Percentiles rank a stretch among this genome's conserved stretches.
Evolutionary conservation across 2,888 invertebrate genomes (phyloP).

Genomic region (Heterodera filipjevi): DNA sequence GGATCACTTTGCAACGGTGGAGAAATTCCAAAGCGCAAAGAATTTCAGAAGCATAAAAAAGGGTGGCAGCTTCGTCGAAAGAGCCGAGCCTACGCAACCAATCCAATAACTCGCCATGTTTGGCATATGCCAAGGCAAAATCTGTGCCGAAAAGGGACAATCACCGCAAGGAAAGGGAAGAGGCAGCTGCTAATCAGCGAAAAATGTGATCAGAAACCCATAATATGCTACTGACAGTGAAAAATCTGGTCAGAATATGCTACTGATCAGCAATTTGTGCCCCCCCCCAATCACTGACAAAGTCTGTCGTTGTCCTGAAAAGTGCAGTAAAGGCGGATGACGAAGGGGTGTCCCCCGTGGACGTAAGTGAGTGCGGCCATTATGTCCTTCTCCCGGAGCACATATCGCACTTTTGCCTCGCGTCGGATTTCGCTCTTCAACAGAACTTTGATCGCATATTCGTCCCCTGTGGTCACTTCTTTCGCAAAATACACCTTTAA

Average conservation of each 20-base stretch:
- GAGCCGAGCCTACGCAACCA: constrained; percentile 87
- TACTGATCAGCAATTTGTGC: not conserved
- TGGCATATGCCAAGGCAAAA: constrained; percentile 91
- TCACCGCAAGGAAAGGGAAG: not conserved
- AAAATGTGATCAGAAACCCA: not conserved
- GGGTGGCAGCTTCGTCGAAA: constrained; percentile 84
- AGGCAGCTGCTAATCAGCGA: not conserved
- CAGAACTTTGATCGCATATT: constrained; percentile 97
- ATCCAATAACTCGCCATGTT: constrained; percentile 88
- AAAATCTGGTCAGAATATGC: not conserved
- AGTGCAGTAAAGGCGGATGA: constrained; percentile 90
- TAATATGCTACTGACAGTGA: too few relatives aligned
- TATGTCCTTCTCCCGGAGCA: constrained; percentile 90
- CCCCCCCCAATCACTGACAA: constrained; percentile 70
- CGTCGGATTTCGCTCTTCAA: constrained; percentile 88
- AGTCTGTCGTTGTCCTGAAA: constrained; percentile 90
- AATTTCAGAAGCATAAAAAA: constrained; percentile 92
- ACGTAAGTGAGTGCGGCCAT: constrained; percentile 80
- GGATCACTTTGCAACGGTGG: constrained; percentile 53
- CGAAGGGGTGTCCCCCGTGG: constrained; percentile 75
- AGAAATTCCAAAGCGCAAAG: constrained; percentile 70
- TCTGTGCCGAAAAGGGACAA: constrained; percentile 67
- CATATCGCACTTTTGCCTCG: constrained; percentile 88
- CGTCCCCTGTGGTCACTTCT: constrained; percentile 84
- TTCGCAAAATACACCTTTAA: constrained; percentile 82